A percentile compares a stretch with the other conserved stretches of the same genome.
phyloP scores from a whole-genome alignment of 2,888 invertebrate species.

The Hololepta plana region DNA sequence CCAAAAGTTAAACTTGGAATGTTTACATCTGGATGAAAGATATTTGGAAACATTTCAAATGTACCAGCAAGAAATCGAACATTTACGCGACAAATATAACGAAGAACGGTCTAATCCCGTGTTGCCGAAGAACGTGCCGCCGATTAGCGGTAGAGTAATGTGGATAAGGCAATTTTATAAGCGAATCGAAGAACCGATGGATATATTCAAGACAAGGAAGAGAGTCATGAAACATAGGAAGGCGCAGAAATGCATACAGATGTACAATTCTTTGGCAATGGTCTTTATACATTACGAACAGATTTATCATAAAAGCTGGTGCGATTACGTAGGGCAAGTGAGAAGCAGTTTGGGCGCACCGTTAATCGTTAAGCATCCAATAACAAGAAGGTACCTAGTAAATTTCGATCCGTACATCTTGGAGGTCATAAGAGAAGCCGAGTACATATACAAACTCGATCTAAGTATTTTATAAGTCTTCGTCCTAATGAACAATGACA shows the following conservation, averaged over 20 bases:
- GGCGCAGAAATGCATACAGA: slow-evolving; percentile 53
- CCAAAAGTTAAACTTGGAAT: slow-evolving; percentile 51
- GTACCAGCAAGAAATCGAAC: slow-evolving; percentile 49
- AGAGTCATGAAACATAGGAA: slow-evolving; percentile 38
- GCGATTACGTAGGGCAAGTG: slow-evolving; percentile 53
- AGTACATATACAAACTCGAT: slow-evolving; percentile 61
- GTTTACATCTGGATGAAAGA: slow-evolving; percentile 55
- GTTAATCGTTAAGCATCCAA: slow-evolving; percentile 46
- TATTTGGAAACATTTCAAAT: slow-evolving; percentile 51
- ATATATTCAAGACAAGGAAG: slow-evolving; percentile 29
- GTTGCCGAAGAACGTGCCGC: slow-evolving; percentile 57
- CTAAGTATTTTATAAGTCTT: slow-evolving; percentile 30
- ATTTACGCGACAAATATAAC: slow-evolving; percentile 57
- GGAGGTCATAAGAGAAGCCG: slow-evolving; percentile 61
- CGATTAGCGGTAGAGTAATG: slow-evolving; percentile 59
- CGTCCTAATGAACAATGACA: not conserved
- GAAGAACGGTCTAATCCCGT: slow-evolving; percentile 57
- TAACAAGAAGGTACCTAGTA: slow-evolving; percentile 43
- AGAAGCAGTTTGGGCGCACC: slow-evolving; percentile 49
- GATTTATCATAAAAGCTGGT: slow-evolving; percentile 69
- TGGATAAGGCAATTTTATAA: slow-evolving; percentile 68
- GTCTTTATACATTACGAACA: slow-evolving; percentile 71
- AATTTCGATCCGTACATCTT: slow-evolving; percentile 56
- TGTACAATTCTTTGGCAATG: slow-evolving; percentile 60
- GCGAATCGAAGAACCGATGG: slow-evolving; percentile 59